Evolutionary conservation across 1,140 invertebrate genomes (phyloP), one percentile per base, ranked within the genome.

Genomic region (Drosophila ironensis): DNA sequence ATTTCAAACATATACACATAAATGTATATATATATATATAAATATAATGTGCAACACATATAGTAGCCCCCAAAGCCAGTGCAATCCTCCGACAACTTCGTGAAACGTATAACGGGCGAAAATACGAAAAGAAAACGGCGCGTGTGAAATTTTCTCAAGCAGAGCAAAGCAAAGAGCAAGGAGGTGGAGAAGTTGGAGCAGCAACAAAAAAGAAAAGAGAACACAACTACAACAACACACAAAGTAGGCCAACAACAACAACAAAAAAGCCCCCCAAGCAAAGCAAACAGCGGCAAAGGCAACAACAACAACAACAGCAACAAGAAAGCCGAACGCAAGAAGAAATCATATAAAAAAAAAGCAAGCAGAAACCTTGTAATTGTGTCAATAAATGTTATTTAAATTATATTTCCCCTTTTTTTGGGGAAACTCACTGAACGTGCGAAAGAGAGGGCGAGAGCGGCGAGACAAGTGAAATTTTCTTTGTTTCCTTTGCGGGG

Each of bases 241-340:
- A 73, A 84, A 86, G 78, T 84, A 84, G 78, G 78, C 78, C 78
- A 84, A 78, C 78, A 84, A 77, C 74, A 77, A n/a, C n/a, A n/a
- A n/a, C n/a, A n/a, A n/a, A 72, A 57, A 80, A 64, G 53, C 48
- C 48, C 64, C 64, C 37, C 73, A 77, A 77, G 69, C 60, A 73
- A n/a, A 77, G 59, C 52, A 51, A 37, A 41, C 64, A 52, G 33
- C 63, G 63, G 35, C 56, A 68, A 17, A 66, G 72, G 16, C 71
- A 72, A 33, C 73, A 71, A 20, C 72, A 68, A 33, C 64, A 61
- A 71, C 53, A 66, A 46, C 35, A 52, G 40, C 53, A 64, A 75
- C 41, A 70, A 37, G 33, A n/a, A n/a, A n/a, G n/a, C n/a, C n/a
- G n/a, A n/a, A n/a, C n/a, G n/a, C n/a, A n/a, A n/a, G n/a, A n/a